Conservation (phyloP, 2,888 invertebrate species). For the Himalopsyche kuldschensis region DNA sequence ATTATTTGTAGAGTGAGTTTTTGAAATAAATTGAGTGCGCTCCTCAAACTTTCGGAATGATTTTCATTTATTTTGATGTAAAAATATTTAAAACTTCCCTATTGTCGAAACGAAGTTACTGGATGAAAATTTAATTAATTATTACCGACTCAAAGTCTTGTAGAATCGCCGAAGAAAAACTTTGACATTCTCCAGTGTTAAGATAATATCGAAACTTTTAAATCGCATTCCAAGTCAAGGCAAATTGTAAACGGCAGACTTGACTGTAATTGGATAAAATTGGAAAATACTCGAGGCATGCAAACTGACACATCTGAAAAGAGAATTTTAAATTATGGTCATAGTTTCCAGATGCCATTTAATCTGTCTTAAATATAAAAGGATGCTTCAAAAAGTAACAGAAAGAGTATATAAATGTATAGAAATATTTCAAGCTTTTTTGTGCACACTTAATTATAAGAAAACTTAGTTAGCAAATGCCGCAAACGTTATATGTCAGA, state of each 20-base stretch:
- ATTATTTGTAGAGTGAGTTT: no score
- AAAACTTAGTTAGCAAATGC: no score
- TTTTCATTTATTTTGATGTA: background rate
- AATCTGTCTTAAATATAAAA: background rate
- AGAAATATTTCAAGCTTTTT: no score
- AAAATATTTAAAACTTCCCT: background rate
- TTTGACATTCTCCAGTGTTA: slow-evolving; percentile 33
- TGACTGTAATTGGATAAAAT: slow-evolving; percentile 35
- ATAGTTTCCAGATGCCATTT: background rate
- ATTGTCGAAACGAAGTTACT: background rate
- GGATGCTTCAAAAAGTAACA: background rate
- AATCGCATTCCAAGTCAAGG: slow-evolving; percentile 37
- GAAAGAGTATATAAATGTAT: no score
- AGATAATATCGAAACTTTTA: slow-evolving; percentile 35
- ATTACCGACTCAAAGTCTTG: slow-evolving; percentile 22
- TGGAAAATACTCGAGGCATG: slow-evolving; percentile 26
- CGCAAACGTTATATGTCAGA: no score
- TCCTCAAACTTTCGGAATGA: no score
- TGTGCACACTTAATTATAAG: no score
- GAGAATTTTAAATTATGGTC: background rate
- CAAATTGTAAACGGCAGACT: slow-evolving; percentile 31
- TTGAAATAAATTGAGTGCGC: no score
- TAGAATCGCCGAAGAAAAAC: slow-evolving; percentile 23
- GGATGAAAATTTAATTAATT: slow-evolving; percentile 34
- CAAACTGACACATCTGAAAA: slow-evolving; percentile 10